Evolutionary conservation across 2,888 invertebrate species (phyloP).

Genomic region (Agrotis segetum): DNA sequence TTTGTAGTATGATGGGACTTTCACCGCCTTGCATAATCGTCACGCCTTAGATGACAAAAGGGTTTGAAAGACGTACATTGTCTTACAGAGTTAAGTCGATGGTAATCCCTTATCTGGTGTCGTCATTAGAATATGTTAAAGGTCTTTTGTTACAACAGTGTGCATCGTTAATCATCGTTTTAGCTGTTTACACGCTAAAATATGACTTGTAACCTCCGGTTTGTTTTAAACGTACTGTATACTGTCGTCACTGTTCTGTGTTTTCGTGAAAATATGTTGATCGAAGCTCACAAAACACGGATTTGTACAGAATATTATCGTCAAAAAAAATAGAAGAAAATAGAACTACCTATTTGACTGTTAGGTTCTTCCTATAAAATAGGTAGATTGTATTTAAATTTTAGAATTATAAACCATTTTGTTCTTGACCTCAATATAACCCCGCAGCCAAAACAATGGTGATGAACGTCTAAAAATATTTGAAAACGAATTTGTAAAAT

Average conservation of each 20-base stretch:
- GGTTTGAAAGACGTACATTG: constrained; percentile 25
- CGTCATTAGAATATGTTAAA: constrained; percentile 25
- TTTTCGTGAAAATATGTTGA: too few relatives aligned
- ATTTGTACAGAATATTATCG: neutral
- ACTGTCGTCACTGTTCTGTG: too few relatives aligned
- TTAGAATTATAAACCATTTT: too few relatives aligned
- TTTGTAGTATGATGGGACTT: constrained; percentile 48
- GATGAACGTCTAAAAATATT: neutral
- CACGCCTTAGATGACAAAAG: constrained; percentile 23
- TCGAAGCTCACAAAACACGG: too few relatives aligned
- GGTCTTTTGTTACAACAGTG: constrained; percentile 19
- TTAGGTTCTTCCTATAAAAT: too few relatives aligned
- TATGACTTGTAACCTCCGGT: neutral
- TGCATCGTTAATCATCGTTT: constrained; percentile 19
- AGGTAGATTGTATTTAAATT: too few relatives aligned
- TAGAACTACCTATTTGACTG: too few relatives aligned
- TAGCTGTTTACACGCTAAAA: constrained; percentile 14
- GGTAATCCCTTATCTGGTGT: constrained; percentile 23
- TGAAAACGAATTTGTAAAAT: neutral
- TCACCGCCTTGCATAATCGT: constrained; percentile 40
- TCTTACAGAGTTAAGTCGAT: constrained; percentile 15
- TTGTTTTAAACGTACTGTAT: neutral
- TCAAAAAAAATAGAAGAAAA: too few relatives aligned
- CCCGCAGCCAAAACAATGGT: too few relatives aligned
- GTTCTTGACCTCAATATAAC: too few relatives aligned